These are phyloP conservation scores for Cyrtorhinus lividipennis DNA, from an alignment of 1,140 invertebrate species.

Conservation along the genomic window DNA sequence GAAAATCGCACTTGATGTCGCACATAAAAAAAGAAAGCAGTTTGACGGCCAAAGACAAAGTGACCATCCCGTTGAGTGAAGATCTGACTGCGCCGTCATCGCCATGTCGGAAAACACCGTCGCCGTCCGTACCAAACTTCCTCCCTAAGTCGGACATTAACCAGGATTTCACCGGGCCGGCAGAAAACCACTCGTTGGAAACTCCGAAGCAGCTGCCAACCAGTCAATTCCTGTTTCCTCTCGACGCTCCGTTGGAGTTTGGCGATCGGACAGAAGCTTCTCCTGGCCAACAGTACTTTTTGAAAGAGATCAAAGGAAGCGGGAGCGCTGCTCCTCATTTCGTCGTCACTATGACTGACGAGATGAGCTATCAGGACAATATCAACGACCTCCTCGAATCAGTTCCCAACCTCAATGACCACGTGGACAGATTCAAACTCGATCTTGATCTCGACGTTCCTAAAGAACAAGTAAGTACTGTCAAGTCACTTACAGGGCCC, in stretches of 20 bases:
- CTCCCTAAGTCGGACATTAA: neutral
- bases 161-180: neutral
- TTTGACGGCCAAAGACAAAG: neutral
- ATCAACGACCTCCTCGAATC: neutral
- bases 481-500: too few relatives aligned
- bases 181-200: neutral
- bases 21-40: slow-evolving; percentile 34
- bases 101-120: neutral
- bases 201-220: neutral
- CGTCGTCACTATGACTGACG: neutral
- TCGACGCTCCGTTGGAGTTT: neutral
- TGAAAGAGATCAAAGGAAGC: neutral
- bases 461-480: neutral
- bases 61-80: neutral
- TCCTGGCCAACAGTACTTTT: neutral
- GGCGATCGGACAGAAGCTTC: neutral
- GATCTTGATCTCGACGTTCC: neutral
- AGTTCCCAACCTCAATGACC: neutral
- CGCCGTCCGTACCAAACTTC: neutral
- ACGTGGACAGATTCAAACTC: neutral
- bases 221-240: neutral
- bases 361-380: neutral
- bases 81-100: neutral
- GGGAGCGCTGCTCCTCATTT: neutral
- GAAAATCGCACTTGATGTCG: slow-evolving; percentile 43